phyloP scores from a whole-genome alignment of 2,113 vertebrate genomes.

The Psilopogon haemacephalus region DNA sequence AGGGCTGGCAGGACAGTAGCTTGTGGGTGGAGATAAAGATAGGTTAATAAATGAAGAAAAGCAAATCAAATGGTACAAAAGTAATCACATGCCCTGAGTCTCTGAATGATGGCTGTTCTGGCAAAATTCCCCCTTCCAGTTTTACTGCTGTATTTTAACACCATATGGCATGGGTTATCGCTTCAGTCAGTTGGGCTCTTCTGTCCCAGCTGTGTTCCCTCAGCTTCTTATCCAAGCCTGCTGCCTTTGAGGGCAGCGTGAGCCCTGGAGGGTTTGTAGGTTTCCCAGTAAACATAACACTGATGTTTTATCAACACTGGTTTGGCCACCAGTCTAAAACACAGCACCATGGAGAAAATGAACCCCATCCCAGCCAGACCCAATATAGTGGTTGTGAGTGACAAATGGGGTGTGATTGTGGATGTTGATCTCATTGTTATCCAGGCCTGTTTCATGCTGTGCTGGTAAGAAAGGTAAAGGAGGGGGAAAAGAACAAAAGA shows the following conservation, averaged over 20 bases:
- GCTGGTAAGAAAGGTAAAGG: too few relatives aligned
- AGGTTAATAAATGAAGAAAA: background rate
- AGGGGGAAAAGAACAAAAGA: too few relatives aligned
- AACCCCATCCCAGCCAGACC: too few relatives aligned
- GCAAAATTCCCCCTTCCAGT: background rate
- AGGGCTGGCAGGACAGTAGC: background rate
- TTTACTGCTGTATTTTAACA: background rate
- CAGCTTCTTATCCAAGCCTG: background rate
- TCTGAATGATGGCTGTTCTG: background rate
- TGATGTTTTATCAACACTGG: background rate
- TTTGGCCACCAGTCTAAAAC: too few relatives aligned
- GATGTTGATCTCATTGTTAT: too few relatives aligned
- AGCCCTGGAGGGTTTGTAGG: background rate
- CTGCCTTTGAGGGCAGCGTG: too few relatives aligned
- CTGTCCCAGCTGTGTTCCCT: background rate
- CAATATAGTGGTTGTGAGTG: too few relatives aligned
- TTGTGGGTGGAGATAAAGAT: background rate
- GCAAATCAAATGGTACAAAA: background rate
- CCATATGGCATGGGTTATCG: background rate
- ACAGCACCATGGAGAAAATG: too few relatives aligned
- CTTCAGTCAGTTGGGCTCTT: background rate
- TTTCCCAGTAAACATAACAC: too few relatives aligned
- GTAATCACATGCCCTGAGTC: too few relatives aligned
- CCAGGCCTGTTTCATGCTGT: too few relatives aligned
- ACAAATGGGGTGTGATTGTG: too few relatives aligned